Percentiles rank a stretch among this genome's conserved stretches.
These are phyloP conservation scores for Plecotus auritus DNA, from an alignment of 2,113 vertebrate species.

Conservation along the genomic window DNA sequence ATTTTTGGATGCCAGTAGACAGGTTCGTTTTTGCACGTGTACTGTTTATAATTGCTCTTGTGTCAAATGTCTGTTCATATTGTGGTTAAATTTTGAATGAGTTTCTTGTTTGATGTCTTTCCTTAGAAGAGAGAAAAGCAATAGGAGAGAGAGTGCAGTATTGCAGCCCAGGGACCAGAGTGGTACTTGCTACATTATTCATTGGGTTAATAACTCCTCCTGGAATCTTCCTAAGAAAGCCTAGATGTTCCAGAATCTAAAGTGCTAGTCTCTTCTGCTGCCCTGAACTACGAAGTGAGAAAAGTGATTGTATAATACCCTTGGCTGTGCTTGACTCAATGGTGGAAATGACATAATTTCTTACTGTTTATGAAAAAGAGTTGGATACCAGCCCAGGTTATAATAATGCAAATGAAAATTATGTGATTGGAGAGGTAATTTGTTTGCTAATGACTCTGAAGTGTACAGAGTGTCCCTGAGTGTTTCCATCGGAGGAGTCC, in stretches of 20 bases:
- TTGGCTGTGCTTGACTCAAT: not conserved
- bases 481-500: not conserved
- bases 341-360: slow-evolving; percentile 3
- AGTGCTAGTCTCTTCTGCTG: not conserved
- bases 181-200: not conserved
- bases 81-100: slow-evolving; percentile 4
- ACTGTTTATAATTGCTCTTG: slow-evolving; percentile 20
- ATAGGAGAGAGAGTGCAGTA: not conserved
- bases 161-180: not conserved
- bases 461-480: not conserved
- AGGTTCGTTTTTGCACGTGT: not conserved
- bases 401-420: slow-evolving; percentile 13
- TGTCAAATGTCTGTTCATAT: not conserved
- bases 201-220: slow-evolving; percentile 5
- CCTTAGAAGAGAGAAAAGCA: slow-evolving; percentile 28
- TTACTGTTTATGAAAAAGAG: not conserved
- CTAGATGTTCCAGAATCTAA: not conserved
- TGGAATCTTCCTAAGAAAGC: slow-evolving; percentile 33
- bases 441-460: not conserved
- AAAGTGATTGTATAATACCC: not conserved
- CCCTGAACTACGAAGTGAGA: not conserved
- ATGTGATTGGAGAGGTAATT: not conserved
- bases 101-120: slow-evolving; percentile 6
- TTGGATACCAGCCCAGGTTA: not conserved
- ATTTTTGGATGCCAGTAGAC: not conserved